Percentiles rank a stretch among this genome's conserved stretches.
These are phyloP conservation scores for Melanostigma gelatinosum DNA, from an alignment of 2,113 vertebrate genomes.

Conservation along the genomic window DNA sequence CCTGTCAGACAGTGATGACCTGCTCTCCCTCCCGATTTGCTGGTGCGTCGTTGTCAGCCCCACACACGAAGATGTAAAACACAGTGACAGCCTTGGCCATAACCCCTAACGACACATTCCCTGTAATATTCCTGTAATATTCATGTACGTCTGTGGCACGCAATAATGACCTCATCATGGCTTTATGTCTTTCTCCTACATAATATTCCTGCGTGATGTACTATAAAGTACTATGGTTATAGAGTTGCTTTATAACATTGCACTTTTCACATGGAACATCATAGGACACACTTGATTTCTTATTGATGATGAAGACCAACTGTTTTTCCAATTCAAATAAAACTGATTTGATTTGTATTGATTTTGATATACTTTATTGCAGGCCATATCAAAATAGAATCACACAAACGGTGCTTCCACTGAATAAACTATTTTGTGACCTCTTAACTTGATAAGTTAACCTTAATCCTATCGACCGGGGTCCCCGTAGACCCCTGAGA, in stretches of 20 bases:
- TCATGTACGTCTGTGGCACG: constrained; percentile 14
- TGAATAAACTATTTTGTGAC: constrained; percentile 3
- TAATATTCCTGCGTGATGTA: constrained; percentile 8
- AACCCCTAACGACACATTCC: constrained; percentile 40
- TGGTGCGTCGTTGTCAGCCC: constrained; percentile 42
- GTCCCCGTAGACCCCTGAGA: no score
- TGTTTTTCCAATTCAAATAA: background rate
- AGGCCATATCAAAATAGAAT: constrained; percentile 13
- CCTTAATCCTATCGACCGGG: no score
- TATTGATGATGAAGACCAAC: background rate
- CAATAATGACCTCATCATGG: constrained; percentile 46
- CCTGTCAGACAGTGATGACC: constrained; percentile 61
- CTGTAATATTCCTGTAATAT: constrained; percentile 37
- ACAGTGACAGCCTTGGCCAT: constrained; percentile 44
- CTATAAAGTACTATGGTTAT: background rate
- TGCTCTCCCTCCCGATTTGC: constrained; percentile 57
- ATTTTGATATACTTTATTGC: constrained; percentile 28
- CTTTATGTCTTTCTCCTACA: constrained; percentile 33
- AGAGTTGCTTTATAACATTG: background rate
- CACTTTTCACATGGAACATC: constrained; percentile 1
- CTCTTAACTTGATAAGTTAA: constrained; percentile 8
- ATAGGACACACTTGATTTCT: constrained; percentile 11
- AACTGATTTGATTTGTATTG: constrained; percentile 32
- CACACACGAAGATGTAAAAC: constrained; percentile 49
- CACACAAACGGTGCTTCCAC: background rate